Conservation (phyloP, 2,888 invertebrate genomes). For the Andrena marginata region DNA sequence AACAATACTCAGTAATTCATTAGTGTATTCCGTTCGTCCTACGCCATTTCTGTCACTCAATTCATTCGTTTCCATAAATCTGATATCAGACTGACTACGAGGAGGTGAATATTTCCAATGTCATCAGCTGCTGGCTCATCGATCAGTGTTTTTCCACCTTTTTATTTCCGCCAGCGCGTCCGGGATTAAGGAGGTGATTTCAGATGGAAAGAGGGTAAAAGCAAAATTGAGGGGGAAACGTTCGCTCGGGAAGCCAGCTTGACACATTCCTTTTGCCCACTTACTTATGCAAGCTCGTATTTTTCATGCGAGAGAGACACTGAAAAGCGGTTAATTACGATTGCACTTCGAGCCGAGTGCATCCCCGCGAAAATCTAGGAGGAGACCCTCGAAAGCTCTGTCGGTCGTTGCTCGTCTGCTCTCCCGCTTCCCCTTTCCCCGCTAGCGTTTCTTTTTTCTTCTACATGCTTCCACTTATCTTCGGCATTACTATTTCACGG, state of each 20-base stretch:
- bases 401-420: constrained; percentile 63
- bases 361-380: constrained; percentile 63
- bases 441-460: not conserved
- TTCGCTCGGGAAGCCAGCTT: constrained; percentile 41
- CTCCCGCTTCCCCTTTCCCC: constrained; percentile 20
- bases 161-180: constrained; percentile 10
- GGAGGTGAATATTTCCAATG: constrained; percentile 8
- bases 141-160: constrained; percentile 14
- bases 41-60: no score
- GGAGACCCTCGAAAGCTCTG: constrained; percentile 52
- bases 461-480: constrained; percentile 33
- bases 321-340: constrained; percentile 76
- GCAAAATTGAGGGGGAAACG: constrained; percentile 41
- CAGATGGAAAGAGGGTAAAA: constrained; percentile 30
- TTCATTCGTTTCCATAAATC: not conserved
- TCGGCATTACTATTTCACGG: constrained; percentile 50
- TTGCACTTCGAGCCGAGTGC: constrained; percentile 69
- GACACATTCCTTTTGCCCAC: constrained; percentile 69
- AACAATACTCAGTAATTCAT: no score
- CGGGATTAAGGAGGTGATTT: constrained; percentile 26
- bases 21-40: no score
- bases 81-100: not conserved
- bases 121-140: constrained; percentile 1
- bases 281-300: constrained; percentile 71
- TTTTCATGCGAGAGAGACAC: constrained; percentile 69